Percentiles rank a stretch among this genome's conserved stretches.
Evolutionary conservation across 2,113 vertebrate genomes (phyloP).

Genomic region (Phocoena phocoena): DNA sequence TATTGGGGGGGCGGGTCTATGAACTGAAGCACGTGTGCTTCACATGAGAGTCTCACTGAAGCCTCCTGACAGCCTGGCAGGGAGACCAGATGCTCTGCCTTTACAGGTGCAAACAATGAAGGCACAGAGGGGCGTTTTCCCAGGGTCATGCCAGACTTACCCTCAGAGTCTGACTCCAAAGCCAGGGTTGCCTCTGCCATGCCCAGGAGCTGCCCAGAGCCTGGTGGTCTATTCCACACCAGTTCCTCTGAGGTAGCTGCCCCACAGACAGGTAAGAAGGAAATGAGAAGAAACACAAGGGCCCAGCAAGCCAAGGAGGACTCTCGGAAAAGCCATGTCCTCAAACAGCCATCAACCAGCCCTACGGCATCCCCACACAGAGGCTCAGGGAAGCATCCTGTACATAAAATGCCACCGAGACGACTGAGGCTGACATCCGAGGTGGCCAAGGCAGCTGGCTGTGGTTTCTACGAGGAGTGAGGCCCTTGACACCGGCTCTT

Average conservation of each 20-base stretch:
- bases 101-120: neutral
- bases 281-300: neutral
- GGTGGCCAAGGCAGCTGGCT: neutral
- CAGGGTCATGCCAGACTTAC: neutral
- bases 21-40: neutral
- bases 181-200: neutral
- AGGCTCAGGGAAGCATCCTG: neutral
- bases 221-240: neutral
- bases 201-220: neutral
- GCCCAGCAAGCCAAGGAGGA: neutral
- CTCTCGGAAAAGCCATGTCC: neutral
- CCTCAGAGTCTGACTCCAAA: neutral
- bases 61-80: neutral
- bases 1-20: neutral
- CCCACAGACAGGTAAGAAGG: neutral
- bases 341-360: neutral
- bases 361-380: neutral
- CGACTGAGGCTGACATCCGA: neutral
- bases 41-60: neutral
- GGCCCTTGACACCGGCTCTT: neutral
- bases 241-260: no score
- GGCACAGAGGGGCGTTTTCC: neutral
- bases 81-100: accelerated
- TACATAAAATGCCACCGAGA: no score
- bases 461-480: neutral